These are phyloP conservation scores for Sula dactylatra DNA, from an alignment of 2,113 vertebrate genomes.

Conservation along the genomic window DNA sequence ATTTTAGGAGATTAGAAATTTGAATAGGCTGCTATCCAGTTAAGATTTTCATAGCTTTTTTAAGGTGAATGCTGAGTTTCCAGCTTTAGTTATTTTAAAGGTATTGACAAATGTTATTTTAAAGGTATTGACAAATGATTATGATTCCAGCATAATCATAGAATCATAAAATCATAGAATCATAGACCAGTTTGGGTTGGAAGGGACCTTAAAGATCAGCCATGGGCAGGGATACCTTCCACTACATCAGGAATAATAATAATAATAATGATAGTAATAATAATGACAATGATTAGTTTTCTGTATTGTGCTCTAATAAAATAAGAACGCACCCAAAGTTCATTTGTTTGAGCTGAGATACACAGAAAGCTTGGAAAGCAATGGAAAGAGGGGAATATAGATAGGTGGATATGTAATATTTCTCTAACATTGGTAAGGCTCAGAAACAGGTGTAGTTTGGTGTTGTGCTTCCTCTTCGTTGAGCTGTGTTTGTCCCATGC, in stretches of 20 bases:
- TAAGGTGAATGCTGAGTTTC: neutral
- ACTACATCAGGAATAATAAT: neutral
- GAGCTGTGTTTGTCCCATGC: neutral
- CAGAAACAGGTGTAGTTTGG: neutral
- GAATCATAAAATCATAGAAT: too few relatives aligned
- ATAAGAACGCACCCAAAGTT: neutral
- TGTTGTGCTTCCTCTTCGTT: neutral
- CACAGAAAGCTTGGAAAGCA: neutral
- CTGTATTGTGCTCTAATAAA: neutral
- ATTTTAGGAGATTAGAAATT: neutral
- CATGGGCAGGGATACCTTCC: neutral
- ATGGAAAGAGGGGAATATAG: neutral
- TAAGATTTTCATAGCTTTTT: neutral
- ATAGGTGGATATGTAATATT: neutral
- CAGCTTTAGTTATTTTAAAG: neutral
- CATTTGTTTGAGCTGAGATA: neutral
- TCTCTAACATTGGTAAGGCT: neutral
- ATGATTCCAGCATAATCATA: neutral
- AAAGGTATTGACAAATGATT: neutral
- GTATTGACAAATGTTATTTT: neutral
- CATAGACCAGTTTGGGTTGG: neutral
- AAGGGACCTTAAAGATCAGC: neutral
- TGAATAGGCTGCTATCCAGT: neutral
- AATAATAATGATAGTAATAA: neutral
- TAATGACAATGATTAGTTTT: neutral